A percentile compares a stretch with the other conserved stretches of the same genome.
phyloP scores from a whole-genome alignment of 2,888 invertebrate species.

The Oegoconia quadripuncta region DNA sequence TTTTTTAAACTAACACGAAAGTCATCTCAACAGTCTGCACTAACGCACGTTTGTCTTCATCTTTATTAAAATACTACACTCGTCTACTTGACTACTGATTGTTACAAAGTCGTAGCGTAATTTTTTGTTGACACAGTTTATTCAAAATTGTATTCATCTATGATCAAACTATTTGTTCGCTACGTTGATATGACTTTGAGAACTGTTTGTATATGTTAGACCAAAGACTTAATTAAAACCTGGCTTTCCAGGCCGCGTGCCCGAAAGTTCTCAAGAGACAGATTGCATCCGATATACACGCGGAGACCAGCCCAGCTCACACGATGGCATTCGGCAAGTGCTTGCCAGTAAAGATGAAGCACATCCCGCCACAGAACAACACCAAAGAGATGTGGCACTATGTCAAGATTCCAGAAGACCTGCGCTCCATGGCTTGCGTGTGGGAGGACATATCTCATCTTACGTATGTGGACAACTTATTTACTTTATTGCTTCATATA shows the following conservation, averaged over 20 bases:
- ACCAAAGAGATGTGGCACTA: slow-evolving; percentile 75
- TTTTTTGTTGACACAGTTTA: too few relatives aligned
- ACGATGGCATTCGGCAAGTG: slow-evolving; percentile 72
- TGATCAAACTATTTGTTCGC: too few relatives aligned
- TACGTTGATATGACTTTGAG: too few relatives aligned
- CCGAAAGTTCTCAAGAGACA: slow-evolving; percentile 69
- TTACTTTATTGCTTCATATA: too few relatives aligned
- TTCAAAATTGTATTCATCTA: too few relatives aligned
- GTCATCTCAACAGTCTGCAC: too few relatives aligned
- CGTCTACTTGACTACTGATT: too few relatives aligned
- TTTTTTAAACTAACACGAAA: too few relatives aligned
- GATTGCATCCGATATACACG: slow-evolving; percentile 66
- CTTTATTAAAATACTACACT: too few relatives aligned
- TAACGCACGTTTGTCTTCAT: too few relatives aligned
- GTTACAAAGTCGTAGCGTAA: too few relatives aligned
- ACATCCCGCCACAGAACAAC: slow-evolving; percentile 74
- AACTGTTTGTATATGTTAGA: too few relatives aligned
- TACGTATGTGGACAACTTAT: slow-evolving; percentile 62
- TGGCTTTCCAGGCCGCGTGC: slow-evolving; percentile 58
- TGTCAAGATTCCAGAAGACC: slow-evolving; percentile 75
- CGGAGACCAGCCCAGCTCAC: slow-evolving; percentile 67
- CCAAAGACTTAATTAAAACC: neutral
- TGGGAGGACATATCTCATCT: slow-evolving; percentile 82
- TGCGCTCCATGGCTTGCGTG: slow-evolving; percentile 80
- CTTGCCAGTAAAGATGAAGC: slow-evolving; percentile 71